Percentiles rank a stretch among this genome's conserved stretches.
Conservation (phyloP, 2,113 vertebrate species). For the Rana temporaria region DNA sequence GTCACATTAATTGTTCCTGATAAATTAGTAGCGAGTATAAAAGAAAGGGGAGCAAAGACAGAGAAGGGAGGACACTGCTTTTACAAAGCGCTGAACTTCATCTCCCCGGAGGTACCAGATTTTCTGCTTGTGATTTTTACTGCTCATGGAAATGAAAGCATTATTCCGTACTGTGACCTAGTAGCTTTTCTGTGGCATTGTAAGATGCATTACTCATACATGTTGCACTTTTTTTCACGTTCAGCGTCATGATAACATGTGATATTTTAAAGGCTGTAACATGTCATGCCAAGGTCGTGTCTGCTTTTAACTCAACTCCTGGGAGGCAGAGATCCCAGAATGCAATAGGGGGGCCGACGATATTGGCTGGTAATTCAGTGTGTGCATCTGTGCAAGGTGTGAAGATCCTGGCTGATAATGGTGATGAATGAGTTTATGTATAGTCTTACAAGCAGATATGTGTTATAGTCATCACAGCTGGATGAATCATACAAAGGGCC, state of each 20-base stretch:
- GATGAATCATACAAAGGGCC: no score
- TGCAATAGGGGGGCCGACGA: not conserved
- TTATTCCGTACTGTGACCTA: not conserved
- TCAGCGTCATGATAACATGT: not conserved
- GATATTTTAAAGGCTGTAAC: conserved; percentile 16
- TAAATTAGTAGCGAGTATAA: conserved; percentile 27
- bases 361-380: not conserved
- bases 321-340: not conserved
- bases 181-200: not conserved
- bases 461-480: no score
- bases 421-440: not conserved
- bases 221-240: not conserved
- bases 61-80: not conserved
- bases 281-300: conserved; percentile 38
- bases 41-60: not conserved
- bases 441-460: no score
- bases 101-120: not conserved
- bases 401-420: not conserved
- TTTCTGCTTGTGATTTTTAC: not conserved
- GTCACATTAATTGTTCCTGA: conserved; percentile 22
- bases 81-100: not conserved
- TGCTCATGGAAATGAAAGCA: not conserved
- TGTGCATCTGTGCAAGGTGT: conserved; percentile 12
- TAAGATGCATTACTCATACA: not conserved
- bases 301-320: conserved; percentile 13